Percentiles rank a stretch among this genome's conserved stretches.
phyloP scores from a whole-genome alignment of 1,140 invertebrate species.

The Sycophila sp. region DNA sequence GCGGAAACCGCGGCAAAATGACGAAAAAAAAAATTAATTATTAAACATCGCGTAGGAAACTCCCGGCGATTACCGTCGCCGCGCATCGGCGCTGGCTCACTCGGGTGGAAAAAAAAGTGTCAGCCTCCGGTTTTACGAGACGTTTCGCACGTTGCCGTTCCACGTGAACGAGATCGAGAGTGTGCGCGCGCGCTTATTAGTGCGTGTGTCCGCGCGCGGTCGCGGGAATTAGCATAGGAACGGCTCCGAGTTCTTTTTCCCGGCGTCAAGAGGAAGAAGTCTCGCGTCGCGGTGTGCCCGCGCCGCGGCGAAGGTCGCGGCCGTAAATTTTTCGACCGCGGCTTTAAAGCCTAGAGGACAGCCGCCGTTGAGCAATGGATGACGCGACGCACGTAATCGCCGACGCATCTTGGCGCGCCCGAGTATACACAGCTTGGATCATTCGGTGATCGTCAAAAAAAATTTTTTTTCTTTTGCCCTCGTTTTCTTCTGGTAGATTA shows the following conservation, averaged over 20 bases:
- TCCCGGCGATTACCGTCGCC: background rate
- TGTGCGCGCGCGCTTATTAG: background rate
- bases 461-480: no score
- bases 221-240: no score
- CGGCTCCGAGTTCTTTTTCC: background rate
- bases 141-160: conserved; percentile 14
- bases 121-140: background rate
- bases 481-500: no score
- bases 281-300: background rate
- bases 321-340: background rate
- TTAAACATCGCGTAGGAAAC: background rate
- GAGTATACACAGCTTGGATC: no score
- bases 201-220: background rate
- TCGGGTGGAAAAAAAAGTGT: background rate
- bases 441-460: no score
- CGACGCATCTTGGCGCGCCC: no score
- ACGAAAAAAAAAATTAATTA: background rate
- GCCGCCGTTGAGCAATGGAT: no score
- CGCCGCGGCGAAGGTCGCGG: background rate
- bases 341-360: no score
- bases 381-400: no score
- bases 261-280: no score
- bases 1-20: background rate
- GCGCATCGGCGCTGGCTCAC: background rate
- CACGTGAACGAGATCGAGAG: background rate